These are phyloP conservation scores for Euwallacea similis DNA, from an alignment of 1,140 invertebrate genomes.

Conservation along the genomic window DNA sequence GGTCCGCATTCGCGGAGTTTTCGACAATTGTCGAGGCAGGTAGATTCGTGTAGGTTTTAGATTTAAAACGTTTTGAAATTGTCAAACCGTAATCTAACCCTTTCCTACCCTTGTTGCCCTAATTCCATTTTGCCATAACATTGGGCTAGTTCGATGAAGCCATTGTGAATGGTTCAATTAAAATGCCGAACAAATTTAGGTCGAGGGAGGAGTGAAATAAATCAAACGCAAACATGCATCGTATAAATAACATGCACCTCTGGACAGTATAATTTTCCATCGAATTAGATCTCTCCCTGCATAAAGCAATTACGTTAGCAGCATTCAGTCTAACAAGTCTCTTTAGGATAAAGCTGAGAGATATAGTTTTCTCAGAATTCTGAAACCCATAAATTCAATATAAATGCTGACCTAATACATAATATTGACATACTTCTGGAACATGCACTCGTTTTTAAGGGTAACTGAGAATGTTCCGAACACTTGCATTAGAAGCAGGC, in stretches of 20 bases:
- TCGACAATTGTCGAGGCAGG: background rate
- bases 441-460: no score
- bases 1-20: background rate
- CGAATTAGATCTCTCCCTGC: slow-evolving; percentile 21
- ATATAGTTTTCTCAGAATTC: slow-evolving; percentile 16
- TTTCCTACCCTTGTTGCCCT: no score
- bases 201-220: slow-evolving; percentile 14
- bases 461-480: background rate
- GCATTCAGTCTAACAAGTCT: slow-evolving; percentile 25
- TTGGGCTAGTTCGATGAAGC: slow-evolving; percentile 2
- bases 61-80: no score
- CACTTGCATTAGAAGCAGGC: background rate
- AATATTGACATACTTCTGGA: no score
- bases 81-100: no score
- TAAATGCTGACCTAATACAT: no score
- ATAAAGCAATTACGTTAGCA: slow-evolving; percentile 30
- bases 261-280: slow-evolving; percentile 32
- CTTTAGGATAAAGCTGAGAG: slow-evolving; percentile 20
- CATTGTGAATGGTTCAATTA: slow-evolving; percentile 13
- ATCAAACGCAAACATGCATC: slow-evolving; percentile 22
- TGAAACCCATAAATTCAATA: no score
- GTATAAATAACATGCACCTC: slow-evolving; percentile 30
- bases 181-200: slow-evolving; percentile 21
- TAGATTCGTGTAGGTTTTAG: no score
- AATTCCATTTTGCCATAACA: background rate